phyloP scores from a whole-genome alignment of 1,140 invertebrate species.

The Drosophila sturtevanti region DNA sequence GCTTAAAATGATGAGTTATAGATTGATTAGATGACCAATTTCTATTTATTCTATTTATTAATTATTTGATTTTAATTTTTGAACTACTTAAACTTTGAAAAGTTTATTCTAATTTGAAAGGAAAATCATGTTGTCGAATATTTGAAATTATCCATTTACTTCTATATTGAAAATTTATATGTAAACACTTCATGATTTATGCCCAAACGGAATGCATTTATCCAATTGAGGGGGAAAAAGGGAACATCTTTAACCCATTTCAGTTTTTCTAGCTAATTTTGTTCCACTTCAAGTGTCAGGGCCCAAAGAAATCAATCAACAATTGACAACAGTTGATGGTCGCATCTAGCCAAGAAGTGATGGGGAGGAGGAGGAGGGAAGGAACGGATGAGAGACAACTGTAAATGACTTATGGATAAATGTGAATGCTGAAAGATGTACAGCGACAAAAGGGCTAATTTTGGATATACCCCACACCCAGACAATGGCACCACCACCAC shows the following conservation, averaged over 20 bases:
- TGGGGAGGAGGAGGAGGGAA: no score
- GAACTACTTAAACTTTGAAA: not conserved
- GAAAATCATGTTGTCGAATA: not conserved
- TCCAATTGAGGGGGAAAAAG: not conserved
- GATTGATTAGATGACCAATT: no score
- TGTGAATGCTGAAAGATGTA: constrained; percentile 37
- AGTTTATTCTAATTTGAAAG: not conserved
- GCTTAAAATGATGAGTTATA: no score
- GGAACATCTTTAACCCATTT: constrained; percentile 38
- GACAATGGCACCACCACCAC: not conserved
- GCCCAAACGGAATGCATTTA: constrained; percentile 31
- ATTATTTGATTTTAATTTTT: not conserved
- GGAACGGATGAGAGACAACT: not conserved
- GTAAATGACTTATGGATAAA: not conserved
- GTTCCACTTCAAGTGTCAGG: constrained; percentile 60
- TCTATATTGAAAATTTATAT: not conserved
- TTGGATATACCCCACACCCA: constrained; percentile 47
- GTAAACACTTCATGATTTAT: constrained; percentile 22
- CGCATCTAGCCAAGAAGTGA: not conserved
- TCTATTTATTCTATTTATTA: no score
- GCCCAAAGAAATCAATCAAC: constrained; percentile 69
- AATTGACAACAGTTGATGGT: constrained; percentile 62
- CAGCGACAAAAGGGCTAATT: constrained; percentile 63
- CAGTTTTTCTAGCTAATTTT: constrained; percentile 55
- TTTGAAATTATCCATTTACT: not conserved